A percentile compares a stretch with the other conserved stretches of the same genome.
Evolutionary conservation across 2,113 vertebrate genomes (phyloP).

Genomic region (Lasiurus cinereus): DNA sequence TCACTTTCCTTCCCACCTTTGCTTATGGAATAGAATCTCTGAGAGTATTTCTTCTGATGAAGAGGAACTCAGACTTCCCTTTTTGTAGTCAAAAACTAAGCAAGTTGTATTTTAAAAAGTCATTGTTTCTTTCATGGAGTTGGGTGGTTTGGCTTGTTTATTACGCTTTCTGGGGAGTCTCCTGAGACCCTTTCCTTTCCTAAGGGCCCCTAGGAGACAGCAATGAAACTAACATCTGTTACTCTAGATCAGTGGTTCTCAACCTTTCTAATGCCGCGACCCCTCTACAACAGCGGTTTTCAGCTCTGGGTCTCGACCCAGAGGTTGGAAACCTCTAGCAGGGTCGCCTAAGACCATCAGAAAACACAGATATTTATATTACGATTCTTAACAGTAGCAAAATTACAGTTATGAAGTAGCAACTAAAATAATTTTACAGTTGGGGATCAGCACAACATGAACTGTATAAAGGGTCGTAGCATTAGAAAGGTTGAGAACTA

Average conservation of each 20-base stretch:
- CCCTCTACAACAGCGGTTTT: too few relatives aligned
- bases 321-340: too few relatives aligned
- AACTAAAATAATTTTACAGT: too few relatives aligned
- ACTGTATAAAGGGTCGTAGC: too few relatives aligned
- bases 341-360: too few relatives aligned
- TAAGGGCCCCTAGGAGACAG: constrained; percentile 65
- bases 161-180: constrained; percentile 63
- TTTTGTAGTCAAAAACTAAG: constrained; percentile 31
- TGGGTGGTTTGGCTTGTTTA: constrained; percentile 74
- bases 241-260: not conserved
- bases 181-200: constrained; percentile 70
- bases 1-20: not conserved
- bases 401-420: too few relatives aligned
- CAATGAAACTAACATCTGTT: constrained; percentile 72
- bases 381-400: too few relatives aligned
- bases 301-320: too few relatives aligned
- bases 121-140: constrained; percentile 31
- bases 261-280: too few relatives aligned
- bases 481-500: too few relatives aligned
- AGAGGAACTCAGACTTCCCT: constrained; percentile 24
- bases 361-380: too few relatives aligned
- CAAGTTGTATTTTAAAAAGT: constrained; percentile 51
- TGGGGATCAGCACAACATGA: too few relatives aligned
- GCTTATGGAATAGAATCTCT: constrained; percentile 23
- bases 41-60: constrained; percentile 51